These are phyloP conservation scores for Polyergus mexicanus DNA, from an alignment of 1,140 invertebrate species.

Conservation along the genomic window DNA sequence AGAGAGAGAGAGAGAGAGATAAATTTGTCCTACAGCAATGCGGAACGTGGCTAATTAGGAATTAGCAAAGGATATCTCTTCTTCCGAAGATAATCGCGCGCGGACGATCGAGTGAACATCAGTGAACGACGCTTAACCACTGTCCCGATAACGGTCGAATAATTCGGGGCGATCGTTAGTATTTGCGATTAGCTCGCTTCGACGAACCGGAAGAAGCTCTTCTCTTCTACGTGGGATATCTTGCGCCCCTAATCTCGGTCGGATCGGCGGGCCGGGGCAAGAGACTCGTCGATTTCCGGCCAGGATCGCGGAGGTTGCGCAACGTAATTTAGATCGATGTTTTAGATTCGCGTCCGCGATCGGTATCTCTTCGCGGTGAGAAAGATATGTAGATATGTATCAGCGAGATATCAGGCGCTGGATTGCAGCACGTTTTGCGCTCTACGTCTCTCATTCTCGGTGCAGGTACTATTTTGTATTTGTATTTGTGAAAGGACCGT, in stretches of 20 bases:
- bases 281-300: background rate
- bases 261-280: conserved; percentile 39
- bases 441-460: background rate
- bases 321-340: conserved; percentile 72
- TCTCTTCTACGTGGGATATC: conserved; percentile 51
- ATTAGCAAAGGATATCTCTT: conserved; percentile 8
- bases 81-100: conserved; percentile 19
- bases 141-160: conserved; percentile 30
- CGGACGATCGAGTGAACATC: background rate
- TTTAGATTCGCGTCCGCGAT: conserved; percentile 65
- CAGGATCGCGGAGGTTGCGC: conserved; percentile 50
- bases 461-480: too few species aligned
- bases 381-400: conserved; percentile 66
- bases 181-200: conserved; percentile 54
- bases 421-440: conserved; percentile 8
- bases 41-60: conserved; percentile 8
- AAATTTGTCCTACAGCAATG: conserved; percentile 10
- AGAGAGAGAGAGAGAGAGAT: too few species aligned
- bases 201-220: conserved; percentile 27
- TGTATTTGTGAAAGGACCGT: too few species aligned
- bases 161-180: conserved; percentile 28
- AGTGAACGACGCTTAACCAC: conserved; percentile 17
- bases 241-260: conserved; percentile 60
- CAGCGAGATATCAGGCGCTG: conserved; percentile 2
- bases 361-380: conserved; percentile 51